Conservation (phyloP, 2,113 vertebrate species). For the Amphilophus citrinellus region DNA sequence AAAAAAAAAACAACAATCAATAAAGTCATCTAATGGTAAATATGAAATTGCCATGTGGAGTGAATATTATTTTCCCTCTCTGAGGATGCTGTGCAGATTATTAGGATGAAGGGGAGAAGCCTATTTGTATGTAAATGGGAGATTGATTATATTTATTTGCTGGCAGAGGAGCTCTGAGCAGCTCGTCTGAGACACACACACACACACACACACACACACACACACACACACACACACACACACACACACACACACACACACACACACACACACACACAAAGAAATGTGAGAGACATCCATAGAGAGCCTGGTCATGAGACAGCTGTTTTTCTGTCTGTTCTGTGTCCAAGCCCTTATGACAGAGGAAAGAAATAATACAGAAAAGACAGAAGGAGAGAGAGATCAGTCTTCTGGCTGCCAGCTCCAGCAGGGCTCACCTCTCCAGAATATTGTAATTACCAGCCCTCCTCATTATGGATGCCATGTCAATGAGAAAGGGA, state of each 20-base stretch:
- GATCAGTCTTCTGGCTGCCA: constrained; percentile 70
- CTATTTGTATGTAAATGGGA: constrained; percentile 86
- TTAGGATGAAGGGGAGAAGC: constrained; percentile 77
- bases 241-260: no score
- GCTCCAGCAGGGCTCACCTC: constrained; percentile 74
- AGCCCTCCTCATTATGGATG: constrained; percentile 81
- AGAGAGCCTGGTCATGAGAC: constrained; percentile 61
- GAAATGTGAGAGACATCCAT: constrained; percentile 49
- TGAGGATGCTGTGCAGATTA: constrained; percentile 76
- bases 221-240: no score
- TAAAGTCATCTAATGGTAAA: constrained; percentile 83
- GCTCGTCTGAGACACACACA: constrained; percentile 30
- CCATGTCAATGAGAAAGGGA: constrained; percentile 77
- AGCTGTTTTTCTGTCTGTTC: constrained; percentile 68
- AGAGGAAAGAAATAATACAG: constrained; percentile 57
- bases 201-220: not conserved
- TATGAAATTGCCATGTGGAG: constrained; percentile 74
- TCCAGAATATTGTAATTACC: constrained; percentile 85
- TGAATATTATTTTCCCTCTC: constrained; percentile 76
- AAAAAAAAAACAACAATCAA: constrained; percentile 81
- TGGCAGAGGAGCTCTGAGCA: constrained; percentile 55
- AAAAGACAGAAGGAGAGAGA: constrained; percentile 48
- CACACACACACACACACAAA: constrained; percentile 27
- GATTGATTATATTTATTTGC: constrained; percentile 87
- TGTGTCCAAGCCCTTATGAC: constrained; percentile 53